These are phyloP conservation scores for Chauna torquata DNA, from an alignment of 2,113 vertebrate species.

Conservation along the genomic window DNA sequence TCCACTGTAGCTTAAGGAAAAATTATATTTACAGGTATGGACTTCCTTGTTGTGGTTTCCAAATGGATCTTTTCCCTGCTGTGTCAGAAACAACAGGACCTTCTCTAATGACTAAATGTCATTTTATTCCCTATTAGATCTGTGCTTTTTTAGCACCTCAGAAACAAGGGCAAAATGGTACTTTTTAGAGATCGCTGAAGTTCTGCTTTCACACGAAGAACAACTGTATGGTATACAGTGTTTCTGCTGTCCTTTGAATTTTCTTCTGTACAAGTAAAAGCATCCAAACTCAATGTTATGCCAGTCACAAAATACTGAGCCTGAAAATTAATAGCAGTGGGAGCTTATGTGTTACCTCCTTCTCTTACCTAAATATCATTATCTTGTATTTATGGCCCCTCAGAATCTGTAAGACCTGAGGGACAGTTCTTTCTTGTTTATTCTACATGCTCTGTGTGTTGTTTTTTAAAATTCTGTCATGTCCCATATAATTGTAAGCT, in stretches of 20 bases:
- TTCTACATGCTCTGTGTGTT: conserved; percentile 18
- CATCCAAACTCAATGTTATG: not conserved
- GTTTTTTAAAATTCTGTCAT: conserved; percentile 50
- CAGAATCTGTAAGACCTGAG: not conserved
- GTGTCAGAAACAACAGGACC: not conserved
- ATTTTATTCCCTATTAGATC: not conserved
- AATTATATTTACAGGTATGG: not conserved
- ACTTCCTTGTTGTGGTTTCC: not conserved
- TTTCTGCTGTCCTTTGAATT: not conserved
- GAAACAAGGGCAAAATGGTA: not conserved
- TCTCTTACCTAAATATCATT: conserved; percentile 60
- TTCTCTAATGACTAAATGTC: not conserved
- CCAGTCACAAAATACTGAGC: not conserved
- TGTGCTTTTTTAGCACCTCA: not conserved
- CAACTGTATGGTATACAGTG: not conserved
- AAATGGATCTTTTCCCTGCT: not conserved
- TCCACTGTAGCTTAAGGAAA: not conserved
- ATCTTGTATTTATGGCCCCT: conserved; percentile 55
- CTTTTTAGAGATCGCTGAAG: not conserved
- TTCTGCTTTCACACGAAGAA: not conserved
- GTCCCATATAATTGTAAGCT: conserved; percentile 43
- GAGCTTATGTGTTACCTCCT: not conserved
- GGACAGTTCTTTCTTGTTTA: conserved; percentile 31
- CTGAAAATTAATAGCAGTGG: conserved; percentile 4
- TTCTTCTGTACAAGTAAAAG: not conserved